A percentile compares a stretch with the other conserved stretches of the same genome.
These are phyloP conservation scores for Agrilus planipennis DNA, from an alignment of 1,140 invertebrate genomes.

Conservation along the genomic window DNA sequence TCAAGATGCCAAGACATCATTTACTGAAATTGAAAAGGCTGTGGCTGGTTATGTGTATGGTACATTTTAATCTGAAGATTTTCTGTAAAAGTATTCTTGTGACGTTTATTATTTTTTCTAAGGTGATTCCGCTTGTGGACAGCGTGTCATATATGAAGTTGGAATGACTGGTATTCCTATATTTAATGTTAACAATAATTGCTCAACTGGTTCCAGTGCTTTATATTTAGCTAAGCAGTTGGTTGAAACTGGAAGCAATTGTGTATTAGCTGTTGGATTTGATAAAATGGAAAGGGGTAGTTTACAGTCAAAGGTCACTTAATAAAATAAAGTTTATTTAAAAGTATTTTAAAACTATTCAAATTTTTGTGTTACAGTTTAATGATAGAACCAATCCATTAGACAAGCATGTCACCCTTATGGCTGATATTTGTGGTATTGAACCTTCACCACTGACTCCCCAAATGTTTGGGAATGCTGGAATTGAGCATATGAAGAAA, in stretches of 20 bases:
- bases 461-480: conserved; percentile 95
- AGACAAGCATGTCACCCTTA: conserved; percentile 81
- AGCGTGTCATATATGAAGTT: conserved; percentile 83
- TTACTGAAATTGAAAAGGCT: conserved; percentile 74
- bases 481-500: conserved; percentile 92
- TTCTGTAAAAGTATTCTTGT: conserved; percentile 1
- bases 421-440: conserved; percentile 72
- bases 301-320: conserved; percentile 52
- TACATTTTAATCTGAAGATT: conserved; percentile 25
- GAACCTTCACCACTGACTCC: conserved; percentile 74
- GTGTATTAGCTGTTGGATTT: conserved; percentile 88
- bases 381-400: conserved; percentile 85
- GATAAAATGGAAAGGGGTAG: conserved; percentile 97
- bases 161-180: conserved; percentile 96
- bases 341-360: neutral
- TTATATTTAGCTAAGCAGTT: conserved; percentile 83
- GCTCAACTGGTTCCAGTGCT: conserved; percentile 90
- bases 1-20: conserved; percentile 72
- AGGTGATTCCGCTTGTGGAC: conserved; percentile 92
- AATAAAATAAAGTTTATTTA: neutral
- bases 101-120: neutral
- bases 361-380: conserved; percentile 44
- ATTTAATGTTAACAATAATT: conserved; percentile 98
- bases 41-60: conserved; percentile 91
- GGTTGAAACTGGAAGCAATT: conserved; percentile 75